phyloP scores from a whole-genome alignment of 2,888 invertebrate species.

The Plebejus anna region DNA sequence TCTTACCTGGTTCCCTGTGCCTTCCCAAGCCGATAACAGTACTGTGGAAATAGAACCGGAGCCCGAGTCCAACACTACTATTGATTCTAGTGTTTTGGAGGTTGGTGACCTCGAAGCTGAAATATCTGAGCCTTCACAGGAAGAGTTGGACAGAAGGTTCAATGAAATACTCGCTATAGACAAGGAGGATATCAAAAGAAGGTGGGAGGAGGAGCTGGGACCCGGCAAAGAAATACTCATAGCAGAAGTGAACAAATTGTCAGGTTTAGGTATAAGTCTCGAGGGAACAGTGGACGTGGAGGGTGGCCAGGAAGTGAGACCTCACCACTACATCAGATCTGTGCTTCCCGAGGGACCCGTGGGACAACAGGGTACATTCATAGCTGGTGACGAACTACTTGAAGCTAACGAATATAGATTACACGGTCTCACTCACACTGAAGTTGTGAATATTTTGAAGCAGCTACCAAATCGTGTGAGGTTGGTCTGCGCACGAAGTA shows the following conservation, averaged over 20 bases:
- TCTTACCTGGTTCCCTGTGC: conserved; percentile 90
- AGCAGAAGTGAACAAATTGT: conserved; percentile 94
- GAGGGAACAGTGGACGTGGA: conserved; percentile 99
- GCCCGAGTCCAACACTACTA: conserved; percentile 88
- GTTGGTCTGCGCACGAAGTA: conserved; percentile 91
- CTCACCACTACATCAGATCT: conserved; percentile 99
- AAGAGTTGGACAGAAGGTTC: conserved; percentile 68
- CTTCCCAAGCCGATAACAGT: conserved; percentile 82
- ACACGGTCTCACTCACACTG: conserved; percentile 96
- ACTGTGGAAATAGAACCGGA: conserved; percentile 86
- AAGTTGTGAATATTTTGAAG: conserved; percentile 96
- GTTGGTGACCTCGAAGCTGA: conserved; percentile 66
- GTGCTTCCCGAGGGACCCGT: conserved; percentile 98
- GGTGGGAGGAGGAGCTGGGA: conserved; percentile 90
- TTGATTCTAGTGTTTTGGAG: conserved; percentile 86
- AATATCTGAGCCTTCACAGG: conserved; percentile 68
- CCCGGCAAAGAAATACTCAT: conserved; percentile 92
- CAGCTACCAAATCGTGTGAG: conserved; percentile 94
- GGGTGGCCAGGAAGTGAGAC: conserved; percentile 96
- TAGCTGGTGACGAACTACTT: conserved; percentile 96
- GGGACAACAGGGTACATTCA: conserved; percentile 92
- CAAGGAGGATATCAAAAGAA: conserved; percentile 85
- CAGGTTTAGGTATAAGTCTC: conserved; percentile 96
- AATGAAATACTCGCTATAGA: conserved; percentile 80
- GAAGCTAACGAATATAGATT: conserved; percentile 96